These are phyloP conservation scores for Drosophila truncata DNA, from an alignment of 1,140 invertebrate species.

Conservation along the genomic window DNA sequence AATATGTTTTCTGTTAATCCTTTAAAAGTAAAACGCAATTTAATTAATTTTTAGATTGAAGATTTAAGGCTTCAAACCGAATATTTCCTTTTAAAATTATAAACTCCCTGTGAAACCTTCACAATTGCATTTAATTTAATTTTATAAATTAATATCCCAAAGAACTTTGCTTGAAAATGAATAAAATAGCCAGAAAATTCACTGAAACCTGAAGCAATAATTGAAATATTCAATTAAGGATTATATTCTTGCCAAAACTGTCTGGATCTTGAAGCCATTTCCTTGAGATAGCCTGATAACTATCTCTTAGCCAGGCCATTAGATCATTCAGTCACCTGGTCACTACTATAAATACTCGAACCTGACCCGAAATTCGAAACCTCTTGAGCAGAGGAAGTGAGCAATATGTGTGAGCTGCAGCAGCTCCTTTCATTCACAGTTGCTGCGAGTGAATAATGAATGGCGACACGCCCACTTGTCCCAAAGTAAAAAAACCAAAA, in stretches of 20 bases:
- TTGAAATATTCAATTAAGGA: not conserved
- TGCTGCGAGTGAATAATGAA: constrained; percentile 64
- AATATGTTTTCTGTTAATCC: no score
- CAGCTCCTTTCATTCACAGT: constrained; percentile 22
- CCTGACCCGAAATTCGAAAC: constrained; percentile 2
- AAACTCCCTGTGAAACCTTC: no score
- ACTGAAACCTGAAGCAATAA: not conserved
- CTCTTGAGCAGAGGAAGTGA: constrained; percentile 5
- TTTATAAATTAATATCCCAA: no score
- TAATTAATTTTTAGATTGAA: no score
- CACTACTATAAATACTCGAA: not conserved
- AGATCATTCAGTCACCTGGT: constrained; percentile 14
- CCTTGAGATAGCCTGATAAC: not conserved
- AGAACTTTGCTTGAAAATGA: no score
- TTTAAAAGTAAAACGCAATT: no score
- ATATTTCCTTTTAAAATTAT: no score
- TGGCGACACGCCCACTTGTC: constrained; percentile 52
- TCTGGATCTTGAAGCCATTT: not conserved
- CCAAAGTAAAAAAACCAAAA: no score
- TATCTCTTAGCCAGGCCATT: constrained; percentile 2
- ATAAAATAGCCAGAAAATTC: no score
- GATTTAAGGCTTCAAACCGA: no score
- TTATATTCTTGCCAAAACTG: no score
- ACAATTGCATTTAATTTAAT: no score
- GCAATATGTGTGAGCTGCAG: constrained; percentile 6